Base-by-base conservation (phyloP, 1,140 invertebrate genomes). In the Samia ricini region DNA sequence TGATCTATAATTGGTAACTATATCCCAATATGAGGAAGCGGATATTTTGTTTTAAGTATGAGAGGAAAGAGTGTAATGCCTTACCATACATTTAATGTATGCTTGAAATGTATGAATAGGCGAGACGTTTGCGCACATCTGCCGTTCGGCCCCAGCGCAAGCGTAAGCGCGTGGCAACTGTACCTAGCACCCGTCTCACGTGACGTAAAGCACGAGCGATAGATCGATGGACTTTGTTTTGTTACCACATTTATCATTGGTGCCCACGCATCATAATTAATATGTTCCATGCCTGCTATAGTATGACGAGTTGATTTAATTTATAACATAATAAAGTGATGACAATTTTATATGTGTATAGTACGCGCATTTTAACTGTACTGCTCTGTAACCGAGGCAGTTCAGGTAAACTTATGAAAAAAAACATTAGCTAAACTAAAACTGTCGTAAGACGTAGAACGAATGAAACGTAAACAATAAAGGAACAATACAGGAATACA, bases 91-190 rank as follows among this genome's bases (percentile, higher is more conserved):
- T 33, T 49, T 12, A 42, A 36, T 48, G 12, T 48, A 42, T 24
- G 15, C n/a, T 24, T 49, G 10, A 42, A 42, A 50, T 59, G 24
- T 12, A 42, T 59, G 57, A 59, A 59, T 59, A 59, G 56, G 33
- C 20, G 54, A 33, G 26, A 48, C 61, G 66, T 60, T 51, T 42
- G 66, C 61, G 66, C 66, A 68, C 66, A 68, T 68, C 66, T 68
- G 66, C 66, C 61, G 61, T 18, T 42, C 36, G 33, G 56, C 15
- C 21, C 50, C 56, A 7, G 56, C 33, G 56, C 19, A 18, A 15
- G 56, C 56, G 23, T 5, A 18, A 42, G 36, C 56, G 57, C 57
- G 57, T 59, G 57, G 57, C 57, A 59, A 59, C 61, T 42, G n/a
- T 42, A 42, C 33, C 33, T 42, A 12, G 33, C 33, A 42, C 58